Conservation (phyloP, 2,113 vertebrate species). For the Poeciliopsis turrubarensis region DNA sequence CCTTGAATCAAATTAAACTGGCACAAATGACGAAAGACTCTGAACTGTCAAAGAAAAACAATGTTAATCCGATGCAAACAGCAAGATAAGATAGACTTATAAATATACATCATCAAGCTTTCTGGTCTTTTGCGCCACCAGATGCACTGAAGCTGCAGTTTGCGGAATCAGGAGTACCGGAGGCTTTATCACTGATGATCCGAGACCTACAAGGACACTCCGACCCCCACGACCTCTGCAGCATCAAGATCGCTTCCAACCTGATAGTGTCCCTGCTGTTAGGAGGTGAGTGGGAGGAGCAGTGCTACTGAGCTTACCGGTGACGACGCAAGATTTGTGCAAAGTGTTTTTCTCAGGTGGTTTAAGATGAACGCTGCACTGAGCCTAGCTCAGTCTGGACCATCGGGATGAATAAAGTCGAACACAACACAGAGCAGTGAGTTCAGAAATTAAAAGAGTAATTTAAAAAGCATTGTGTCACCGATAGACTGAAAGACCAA, state of each 20-base stretch:
- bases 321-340: not conserved
- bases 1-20: too few species aligned
- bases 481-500: not conserved
- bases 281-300: conserved; percentile 79
- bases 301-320: not conserved
- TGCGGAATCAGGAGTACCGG: conserved; percentile 85
- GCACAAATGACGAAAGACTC: too few species aligned
- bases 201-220: conserved; percentile 80
- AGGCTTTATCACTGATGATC: conserved; percentile 84
- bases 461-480: not conserved
- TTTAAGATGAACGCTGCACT: not conserved
- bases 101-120: not conserved
- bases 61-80: too few species aligned
- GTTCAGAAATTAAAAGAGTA: not conserved
- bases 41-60: too few species aligned
- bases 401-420: not conserved
- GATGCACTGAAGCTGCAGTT: conserved; percentile 88
- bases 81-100: too few species aligned
- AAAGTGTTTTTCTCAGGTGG: not conserved
- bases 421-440: not conserved
- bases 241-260: conserved; percentile 89
- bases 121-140: conserved; percentile 47
- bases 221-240: conserved; percentile 84
- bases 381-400: not conserved
- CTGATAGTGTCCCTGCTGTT: conserved; percentile 88